Conservation (phyloP, 2,113 vertebrate genomes). For the Sceloporus tristichus region DNA sequence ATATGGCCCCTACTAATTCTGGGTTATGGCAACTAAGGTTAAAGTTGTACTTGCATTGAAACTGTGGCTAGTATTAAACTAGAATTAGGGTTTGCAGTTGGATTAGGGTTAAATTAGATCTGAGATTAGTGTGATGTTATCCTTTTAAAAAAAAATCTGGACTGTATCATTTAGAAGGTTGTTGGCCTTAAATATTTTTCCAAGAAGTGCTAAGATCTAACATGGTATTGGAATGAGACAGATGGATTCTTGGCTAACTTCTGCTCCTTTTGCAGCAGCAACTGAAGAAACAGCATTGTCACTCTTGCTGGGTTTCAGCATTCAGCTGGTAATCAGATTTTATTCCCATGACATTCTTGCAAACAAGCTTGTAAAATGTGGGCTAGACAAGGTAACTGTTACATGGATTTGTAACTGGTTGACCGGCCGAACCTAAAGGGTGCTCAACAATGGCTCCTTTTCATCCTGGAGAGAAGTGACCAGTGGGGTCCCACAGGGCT, state of each 20-base stretch:
- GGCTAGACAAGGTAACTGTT: too few relatives aligned
- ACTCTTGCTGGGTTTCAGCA: constrained; percentile 23
- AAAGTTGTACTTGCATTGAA: not conserved
- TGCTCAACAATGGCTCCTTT: too few relatives aligned
- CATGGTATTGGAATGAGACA: not conserved
- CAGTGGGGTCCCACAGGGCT: too few relatives aligned
- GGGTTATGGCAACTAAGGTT: not conserved
- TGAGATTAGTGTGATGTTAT: not conserved
- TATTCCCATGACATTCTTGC: too few relatives aligned
- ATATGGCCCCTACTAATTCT: not conserved
- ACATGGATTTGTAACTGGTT: too few relatives aligned
- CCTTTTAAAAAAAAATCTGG: not conserved
- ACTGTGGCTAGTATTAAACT: not conserved
- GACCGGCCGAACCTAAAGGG: too few relatives aligned
- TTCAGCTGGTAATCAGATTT: not conserved
- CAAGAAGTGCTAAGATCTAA: not conserved
- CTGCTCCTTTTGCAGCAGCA: not conserved
- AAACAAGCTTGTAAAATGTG: too few relatives aligned
- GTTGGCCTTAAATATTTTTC: not conserved
- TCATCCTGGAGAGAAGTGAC: too few relatives aligned
- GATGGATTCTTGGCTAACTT: not conserved
- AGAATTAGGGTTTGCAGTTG: not conserved
- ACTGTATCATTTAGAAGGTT: not conserved
- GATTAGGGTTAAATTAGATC: not conserved
- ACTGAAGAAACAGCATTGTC: constrained; percentile 7